These are phyloP conservation scores for Nomada hirtipes DNA, from an alignment of 2,888 invertebrate genomes.

Conservation along the genomic window DNA sequence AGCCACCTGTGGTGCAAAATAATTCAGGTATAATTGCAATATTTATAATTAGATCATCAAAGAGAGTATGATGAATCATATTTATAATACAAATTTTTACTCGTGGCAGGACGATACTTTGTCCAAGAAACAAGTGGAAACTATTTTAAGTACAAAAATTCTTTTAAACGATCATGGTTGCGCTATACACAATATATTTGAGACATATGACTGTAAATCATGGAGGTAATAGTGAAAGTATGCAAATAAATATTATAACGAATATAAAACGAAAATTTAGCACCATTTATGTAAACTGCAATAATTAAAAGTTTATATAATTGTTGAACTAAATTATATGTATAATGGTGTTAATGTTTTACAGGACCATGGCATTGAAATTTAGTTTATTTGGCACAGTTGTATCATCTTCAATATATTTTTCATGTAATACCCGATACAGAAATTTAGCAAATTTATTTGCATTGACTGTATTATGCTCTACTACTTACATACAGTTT, in stretches of 20 bases:
- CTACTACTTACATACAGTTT: conserved; percentile 63
- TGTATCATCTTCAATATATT: conserved; percentile 58
- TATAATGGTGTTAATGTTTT: conserved; percentile 19
- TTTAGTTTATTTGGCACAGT: conserved; percentile 65
- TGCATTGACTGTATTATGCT: conserved; percentile 60
- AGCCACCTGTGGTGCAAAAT: conserved; percentile 43
- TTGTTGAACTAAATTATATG: not conserved
- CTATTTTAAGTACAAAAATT: conserved; percentile 74
- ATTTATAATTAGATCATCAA: not conserved
- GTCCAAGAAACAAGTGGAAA: conserved; percentile 67
- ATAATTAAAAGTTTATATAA: not conserved
- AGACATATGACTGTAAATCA: conserved; percentile 45
- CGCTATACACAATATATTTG: conserved; percentile 68
- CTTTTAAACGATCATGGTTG: conserved; percentile 79
- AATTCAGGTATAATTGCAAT: conserved; percentile 55
- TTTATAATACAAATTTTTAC: conserved; percentile 16
- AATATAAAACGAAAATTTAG: not conserved
- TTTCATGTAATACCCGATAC: conserved; percentile 50
- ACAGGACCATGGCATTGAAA: conserved; percentile 66
- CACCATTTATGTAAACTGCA: too few species aligned
- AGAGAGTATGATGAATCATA: conserved; percentile 11
- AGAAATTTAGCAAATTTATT: conserved; percentile 56
- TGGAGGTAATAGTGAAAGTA: conserved; percentile 36
- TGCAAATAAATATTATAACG: not conserved
- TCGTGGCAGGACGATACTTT: conserved; percentile 61